Evolutionary conservation across 1,140 invertebrate genomes (phyloP), one percentile per base, ranked within the genome.

Genomic region (Caerostris extrusa): DNA sequence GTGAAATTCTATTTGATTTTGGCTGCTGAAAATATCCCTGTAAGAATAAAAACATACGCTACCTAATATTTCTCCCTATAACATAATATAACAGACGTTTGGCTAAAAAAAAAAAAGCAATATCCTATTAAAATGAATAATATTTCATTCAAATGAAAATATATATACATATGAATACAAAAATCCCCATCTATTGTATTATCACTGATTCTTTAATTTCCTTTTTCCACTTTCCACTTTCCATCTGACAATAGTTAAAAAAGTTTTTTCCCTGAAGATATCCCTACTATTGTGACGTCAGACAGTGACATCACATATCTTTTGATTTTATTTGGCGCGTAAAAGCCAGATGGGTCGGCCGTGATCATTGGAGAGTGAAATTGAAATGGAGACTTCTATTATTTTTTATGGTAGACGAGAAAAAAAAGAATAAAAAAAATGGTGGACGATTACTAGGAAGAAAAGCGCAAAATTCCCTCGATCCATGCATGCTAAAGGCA

Each of bases 331-430:
- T 90, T 90, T 90, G 55, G 56, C 61, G 10, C 19, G 34, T 57
- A 50, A 53, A 67, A 57, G 67, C 89, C 69, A 58, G 50, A 71
- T 90, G 89, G 89, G n/a, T 19, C 61, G 89, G 89, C 89, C 55
- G 61, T 69, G 64, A 55, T 53, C 87, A 89, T 8, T 56, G 55
- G 19, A 90, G 53, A 81, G 57, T 77, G 69, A 90, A 90, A 90
- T 90, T 90, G 69, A 90, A 90, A 71, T 77, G 55, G 69, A 90
- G 89, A 77, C 71, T 77, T 77, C 34, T 50, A 71, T 71, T 77
- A 50, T 77, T 77, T 77, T 50, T 57, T 56, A 57, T 17, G 19
- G 34, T 17, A 83, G 82, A 19, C 61, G 56, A 82, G 58, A 88
- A 10, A 34, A 53, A 88, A 12, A 89, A 89, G 17, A 69, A 64